Evolutionary conservation across 2,888 invertebrate species (phyloP).

Genomic region (Acanthoscelides obtectus): DNA sequence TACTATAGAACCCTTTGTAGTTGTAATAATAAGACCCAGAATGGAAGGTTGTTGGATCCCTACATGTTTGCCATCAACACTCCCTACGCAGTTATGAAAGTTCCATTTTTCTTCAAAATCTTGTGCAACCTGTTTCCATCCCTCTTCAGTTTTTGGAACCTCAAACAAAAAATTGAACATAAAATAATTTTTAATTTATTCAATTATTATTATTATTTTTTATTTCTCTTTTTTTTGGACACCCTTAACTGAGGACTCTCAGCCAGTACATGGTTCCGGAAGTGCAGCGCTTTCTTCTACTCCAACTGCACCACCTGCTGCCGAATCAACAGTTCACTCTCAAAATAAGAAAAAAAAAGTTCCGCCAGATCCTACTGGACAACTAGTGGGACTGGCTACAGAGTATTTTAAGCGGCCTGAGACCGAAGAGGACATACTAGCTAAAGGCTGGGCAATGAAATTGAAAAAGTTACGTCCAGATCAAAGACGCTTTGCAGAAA

Average conservation of each 20-base stretch:
- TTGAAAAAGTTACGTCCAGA: constrained; percentile 2
- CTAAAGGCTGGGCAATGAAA: constrained; percentile 10
- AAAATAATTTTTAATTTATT: not conserved
- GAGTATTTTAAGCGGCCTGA: constrained; percentile 5
- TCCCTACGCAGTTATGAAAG: constrained; percentile 34
- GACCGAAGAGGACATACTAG: constrained; percentile 4
- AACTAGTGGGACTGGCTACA: constrained; percentile 6
- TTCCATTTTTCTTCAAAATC: constrained; percentile 13
- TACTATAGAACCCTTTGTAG: constrained; percentile 35
- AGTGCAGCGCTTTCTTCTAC: no score
- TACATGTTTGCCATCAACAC: constrained; percentile 37
- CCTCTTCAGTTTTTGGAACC: constrained; percentile 4
- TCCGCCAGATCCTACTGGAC: not conserved
- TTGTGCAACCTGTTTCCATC: constrained; percentile 5
- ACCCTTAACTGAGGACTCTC: not conserved
- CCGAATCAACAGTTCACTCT: not conserved
- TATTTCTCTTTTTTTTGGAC: not conserved
- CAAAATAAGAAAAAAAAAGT: not conserved
- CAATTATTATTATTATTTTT: not conserved
- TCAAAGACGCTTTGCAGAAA: constrained; percentile 5
- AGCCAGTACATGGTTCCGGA: not conserved
- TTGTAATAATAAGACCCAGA: constrained; percentile 31
- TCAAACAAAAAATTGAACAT: constrained; percentile 1
- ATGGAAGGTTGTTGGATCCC: constrained; percentile 29
- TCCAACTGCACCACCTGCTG: not conserved